Conservation (phyloP, 2,797 vertebrate species). For the Phrynocephalus guinanensis region DNA sequence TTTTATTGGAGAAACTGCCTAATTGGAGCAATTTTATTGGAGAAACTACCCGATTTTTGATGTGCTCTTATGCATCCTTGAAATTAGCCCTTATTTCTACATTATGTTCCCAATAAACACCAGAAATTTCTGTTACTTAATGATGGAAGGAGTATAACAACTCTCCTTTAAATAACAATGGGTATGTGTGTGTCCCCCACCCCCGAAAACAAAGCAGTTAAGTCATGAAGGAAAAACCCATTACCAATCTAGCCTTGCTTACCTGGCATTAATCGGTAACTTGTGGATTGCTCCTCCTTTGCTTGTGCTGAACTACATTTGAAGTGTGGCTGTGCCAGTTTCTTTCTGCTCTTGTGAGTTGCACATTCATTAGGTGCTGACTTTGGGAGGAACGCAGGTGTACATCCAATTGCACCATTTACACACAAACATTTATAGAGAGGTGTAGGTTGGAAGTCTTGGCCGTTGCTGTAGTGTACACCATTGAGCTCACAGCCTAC, state of each 20-base stretch:
- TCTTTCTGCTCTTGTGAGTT: constrained; percentile 69
- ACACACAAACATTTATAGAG: constrained; percentile 94
- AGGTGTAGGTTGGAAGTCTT: constrained; percentile 89
- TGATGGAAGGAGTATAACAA: not conserved
- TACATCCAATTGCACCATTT: constrained; percentile 92
- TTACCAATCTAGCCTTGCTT: constrained; percentile 62
- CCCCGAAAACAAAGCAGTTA: not conserved
- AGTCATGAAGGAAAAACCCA: not conserved
- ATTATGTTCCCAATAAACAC: not conserved
- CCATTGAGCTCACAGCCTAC: constrained; percentile 94
- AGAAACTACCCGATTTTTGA: not conserved
- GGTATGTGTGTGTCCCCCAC: too few relatives aligned
- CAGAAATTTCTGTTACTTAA: not conserved
- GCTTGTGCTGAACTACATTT: constrained; percentile 66
- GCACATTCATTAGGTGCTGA: constrained; percentile 76
- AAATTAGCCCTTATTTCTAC: not conserved
- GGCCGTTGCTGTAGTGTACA: constrained; percentile 88
- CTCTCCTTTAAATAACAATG: not conserved
- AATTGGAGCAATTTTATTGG: not conserved
- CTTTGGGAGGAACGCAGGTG: constrained; percentile 85
- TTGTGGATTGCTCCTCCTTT: constrained; percentile 81
- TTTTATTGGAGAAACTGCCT: too few relatives aligned
- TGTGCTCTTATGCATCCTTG: not conserved
- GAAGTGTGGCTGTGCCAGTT: constrained; percentile 66
- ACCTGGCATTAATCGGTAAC: constrained; percentile 89